Percentiles rank a stretch among this genome's conserved stretches.
phyloP scores from a whole-genome alignment of 2,113 vertebrate species.

The Nerophis lumbriciformis region DNA sequence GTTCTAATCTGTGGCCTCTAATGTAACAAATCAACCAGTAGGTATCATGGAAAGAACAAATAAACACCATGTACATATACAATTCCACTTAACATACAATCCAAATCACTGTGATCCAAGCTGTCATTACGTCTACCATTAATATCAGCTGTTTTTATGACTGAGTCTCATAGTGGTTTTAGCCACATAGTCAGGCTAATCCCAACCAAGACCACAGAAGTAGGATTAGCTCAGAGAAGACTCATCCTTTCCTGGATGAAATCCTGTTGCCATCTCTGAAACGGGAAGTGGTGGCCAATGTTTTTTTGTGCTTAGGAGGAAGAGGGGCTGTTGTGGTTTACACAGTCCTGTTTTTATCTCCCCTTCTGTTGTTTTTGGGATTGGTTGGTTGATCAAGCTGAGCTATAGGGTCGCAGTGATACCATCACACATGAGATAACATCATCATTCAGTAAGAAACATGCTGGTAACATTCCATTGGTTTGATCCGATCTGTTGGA shows the following conservation, averaged over 20 bases:
- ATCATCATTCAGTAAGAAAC: constrained; percentile 25
- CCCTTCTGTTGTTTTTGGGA: constrained; percentile 63
- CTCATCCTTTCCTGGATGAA: constrained; percentile 64
- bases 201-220: constrained; percentile 45
- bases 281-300: constrained; percentile 45
- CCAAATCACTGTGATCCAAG: constrained; percentile 14
- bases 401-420: constrained; percentile 42
- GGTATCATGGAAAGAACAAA: constrained; percentile 34
- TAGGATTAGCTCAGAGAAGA: constrained; percentile 56
- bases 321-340: constrained; percentile 64
- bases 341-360: constrained; percentile 61
- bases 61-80: constrained; percentile 16
- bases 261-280: constrained; percentile 54
- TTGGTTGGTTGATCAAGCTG: constrained; percentile 48
- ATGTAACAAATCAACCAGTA: constrained; percentile 55
- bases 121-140: constrained; percentile 23
- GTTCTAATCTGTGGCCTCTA: constrained; percentile 51
- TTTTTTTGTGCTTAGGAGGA: constrained; percentile 60
- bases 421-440: constrained; percentile 35
- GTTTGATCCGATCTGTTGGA: constrained; percentile 6
- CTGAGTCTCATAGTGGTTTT: constrained; percentile 22
- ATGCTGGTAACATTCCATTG: constrained; percentile 5
- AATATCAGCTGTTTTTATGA: constrained; percentile 20
- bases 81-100: constrained; percentile 14
- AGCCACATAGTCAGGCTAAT: constrained; percentile 28